Evolutionary conservation across 2,888 invertebrate genomes (phyloP).

Genomic region (Artemia sinica): DNA sequence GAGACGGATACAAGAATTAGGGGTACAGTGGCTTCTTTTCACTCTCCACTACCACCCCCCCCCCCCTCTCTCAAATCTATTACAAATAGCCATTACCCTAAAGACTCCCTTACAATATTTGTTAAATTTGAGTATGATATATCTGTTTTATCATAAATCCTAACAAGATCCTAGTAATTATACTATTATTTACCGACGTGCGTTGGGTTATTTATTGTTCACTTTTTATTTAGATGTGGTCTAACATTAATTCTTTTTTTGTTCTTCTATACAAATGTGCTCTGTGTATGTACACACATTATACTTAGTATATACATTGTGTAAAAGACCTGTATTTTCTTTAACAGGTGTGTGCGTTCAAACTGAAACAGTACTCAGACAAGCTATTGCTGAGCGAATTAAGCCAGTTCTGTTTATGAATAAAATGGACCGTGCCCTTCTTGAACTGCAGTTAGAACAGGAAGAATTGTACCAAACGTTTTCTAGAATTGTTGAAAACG

Average conservation of each 20-base stretch:
- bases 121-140: too few species aligned
- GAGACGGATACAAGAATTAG: too few species aligned
- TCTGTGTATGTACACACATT: neutral
- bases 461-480: conserved; percentile 98
- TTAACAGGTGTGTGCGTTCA: conserved; percentile 91
- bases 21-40: too few species aligned
- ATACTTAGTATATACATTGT: neutral
- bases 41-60: too few species aligned
- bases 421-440: conserved; percentile 98
- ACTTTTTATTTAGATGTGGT: neutral
- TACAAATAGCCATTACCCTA: too few species aligned
- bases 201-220: too few species aligned
- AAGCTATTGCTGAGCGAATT: conserved; percentile 98
- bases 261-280: neutral
- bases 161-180: too few species aligned
- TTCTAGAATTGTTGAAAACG: conserved; percentile 98
- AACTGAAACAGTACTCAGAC: conserved; percentile 97
- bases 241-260: neutral
- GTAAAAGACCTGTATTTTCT: conserved; percentile 18
- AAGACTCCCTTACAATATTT: too few species aligned
- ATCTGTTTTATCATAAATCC: too few species aligned
- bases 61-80: too few species aligned
- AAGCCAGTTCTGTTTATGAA: conserved; percentile 99
- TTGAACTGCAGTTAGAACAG: conserved; percentile 86
- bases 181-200: too few species aligned